A percentile compares a stretch with the other conserved stretches of the same genome.
Conservation (phyloP, 2,113 vertebrate species). For the Gymnarchus niloticus region DNA sequence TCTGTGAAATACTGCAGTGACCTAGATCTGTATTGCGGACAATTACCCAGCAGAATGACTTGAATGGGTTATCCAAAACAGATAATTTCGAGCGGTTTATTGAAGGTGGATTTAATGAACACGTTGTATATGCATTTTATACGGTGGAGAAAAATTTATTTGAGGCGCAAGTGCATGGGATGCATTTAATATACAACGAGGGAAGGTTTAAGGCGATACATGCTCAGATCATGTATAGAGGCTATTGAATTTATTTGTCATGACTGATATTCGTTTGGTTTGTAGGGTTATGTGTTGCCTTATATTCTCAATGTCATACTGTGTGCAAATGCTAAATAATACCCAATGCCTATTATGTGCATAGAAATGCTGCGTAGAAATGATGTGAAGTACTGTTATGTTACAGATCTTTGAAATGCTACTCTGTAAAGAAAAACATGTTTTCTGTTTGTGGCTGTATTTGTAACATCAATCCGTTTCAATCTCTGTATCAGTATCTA, state of each 20-base stretch:
- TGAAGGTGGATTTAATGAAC: not conserved
- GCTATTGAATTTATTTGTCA: not conserved
- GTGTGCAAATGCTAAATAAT: not conserved
- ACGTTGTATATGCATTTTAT: not conserved
- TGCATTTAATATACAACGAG: not conserved
- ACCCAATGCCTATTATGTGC: not conserved
- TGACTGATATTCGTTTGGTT: too few species aligned
- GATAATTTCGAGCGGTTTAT: not conserved
- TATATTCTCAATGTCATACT: too few species aligned
- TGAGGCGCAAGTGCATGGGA: not conserved
- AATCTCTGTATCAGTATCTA: too few species aligned
- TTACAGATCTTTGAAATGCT: not conserved
- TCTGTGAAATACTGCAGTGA: constrained; percentile 7
- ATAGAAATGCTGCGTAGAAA: too few species aligned
- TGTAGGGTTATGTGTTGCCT: not conserved
- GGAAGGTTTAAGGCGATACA: not conserved
- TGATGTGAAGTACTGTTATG: not conserved
- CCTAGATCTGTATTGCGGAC: constrained; percentile 10
- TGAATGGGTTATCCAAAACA: not conserved
- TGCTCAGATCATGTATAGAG: not conserved
- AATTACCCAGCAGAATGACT: not conserved
- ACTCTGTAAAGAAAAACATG: too few species aligned
- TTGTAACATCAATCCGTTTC: too few species aligned
- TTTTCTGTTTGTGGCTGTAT: not conserved
- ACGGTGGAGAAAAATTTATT: not conserved